Conservation (phyloP, 92 coral and sea anemone genomes). For the Zoanthus sansibaricus region DNA sequence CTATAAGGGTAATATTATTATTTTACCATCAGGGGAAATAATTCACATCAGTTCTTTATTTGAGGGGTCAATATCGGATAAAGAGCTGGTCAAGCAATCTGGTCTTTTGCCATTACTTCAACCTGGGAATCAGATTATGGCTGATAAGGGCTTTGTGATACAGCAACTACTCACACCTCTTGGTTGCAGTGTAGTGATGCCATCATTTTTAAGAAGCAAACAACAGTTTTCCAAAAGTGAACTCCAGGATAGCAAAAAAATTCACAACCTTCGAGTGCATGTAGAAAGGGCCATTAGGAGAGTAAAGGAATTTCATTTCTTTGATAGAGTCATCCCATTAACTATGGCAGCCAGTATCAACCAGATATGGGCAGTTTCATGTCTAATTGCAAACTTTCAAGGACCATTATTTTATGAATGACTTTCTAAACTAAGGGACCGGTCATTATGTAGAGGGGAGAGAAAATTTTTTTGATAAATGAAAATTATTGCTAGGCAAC, state of each 20-base stretch:
- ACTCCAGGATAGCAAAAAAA: slow-evolving; percentile 56
- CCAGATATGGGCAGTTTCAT: slow-evolving; percentile 70
- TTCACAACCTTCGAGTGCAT: slow-evolving; percentile 57
- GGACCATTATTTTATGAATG: slow-evolving; percentile 57
- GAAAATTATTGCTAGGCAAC: too few relatives aligned
- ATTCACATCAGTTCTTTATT: slow-evolving; percentile 59
- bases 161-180: slow-evolving; percentile 55
- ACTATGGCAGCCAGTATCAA: slow-evolving; percentile 70
- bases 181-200: slow-evolving; percentile 59
- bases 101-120: slow-evolving; percentile 61
- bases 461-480: too few relatives aligned
- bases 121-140: slow-evolving; percentile 67
- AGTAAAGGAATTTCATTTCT: slow-evolving; percentile 68
- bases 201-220: slow-evolving; percentile 57
- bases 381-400: slow-evolving; percentile 60
- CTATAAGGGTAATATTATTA: slow-evolving; percentile 67
- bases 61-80: slow-evolving; percentile 72
- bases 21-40: slow-evolving; percentile 67
- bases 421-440: background rate
- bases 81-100: slow-evolving; percentile 65
- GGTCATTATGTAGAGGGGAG: too few relatives aligned
- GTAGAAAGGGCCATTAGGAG: slow-evolving; percentile 1
- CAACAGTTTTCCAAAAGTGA: slow-evolving; percentile 63
- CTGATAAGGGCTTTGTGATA: slow-evolving; percentile 64
- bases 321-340: slow-evolving; percentile 59